Percentiles rank a stretch among this genome's conserved stretches.
These are phyloP conservation scores for Squalus acanthias DNA, from an alignment of 2,797 vertebrate genomes.

Conservation along the genomic window DNA sequence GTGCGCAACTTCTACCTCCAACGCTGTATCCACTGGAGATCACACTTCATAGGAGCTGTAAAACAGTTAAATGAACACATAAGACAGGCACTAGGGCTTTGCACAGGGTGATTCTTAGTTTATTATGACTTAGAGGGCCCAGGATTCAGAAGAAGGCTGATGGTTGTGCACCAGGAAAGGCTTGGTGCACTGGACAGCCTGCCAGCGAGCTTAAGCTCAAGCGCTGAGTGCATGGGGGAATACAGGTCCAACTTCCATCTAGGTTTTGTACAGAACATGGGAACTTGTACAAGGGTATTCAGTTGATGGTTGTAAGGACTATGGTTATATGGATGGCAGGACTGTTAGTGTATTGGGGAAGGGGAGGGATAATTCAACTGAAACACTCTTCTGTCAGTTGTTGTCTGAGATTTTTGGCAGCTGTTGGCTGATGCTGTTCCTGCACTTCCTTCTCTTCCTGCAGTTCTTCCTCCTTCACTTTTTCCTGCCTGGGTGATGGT, in stretches of 20 bases:
- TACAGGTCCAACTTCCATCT: too few species aligned
- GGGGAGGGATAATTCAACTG: neutral
- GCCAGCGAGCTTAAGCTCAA: neutral
- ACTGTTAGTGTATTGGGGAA: neutral
- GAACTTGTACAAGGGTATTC: neutral
- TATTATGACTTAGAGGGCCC: neutral
- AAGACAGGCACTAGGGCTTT: neutral
- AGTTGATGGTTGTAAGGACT: neutral
- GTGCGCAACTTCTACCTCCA: neutral
- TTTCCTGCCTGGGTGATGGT: neutral
- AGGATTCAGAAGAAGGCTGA: neutral
- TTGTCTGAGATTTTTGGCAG: neutral
- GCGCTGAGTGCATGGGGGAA: too few species aligned
- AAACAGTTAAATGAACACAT: neutral
- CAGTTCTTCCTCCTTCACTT: neutral
- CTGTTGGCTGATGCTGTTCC: neutral
- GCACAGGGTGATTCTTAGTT: neutral
- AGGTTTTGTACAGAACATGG: neutral
- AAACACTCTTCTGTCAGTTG: neutral
- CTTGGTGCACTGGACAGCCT: neutral
- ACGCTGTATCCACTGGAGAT: neutral
- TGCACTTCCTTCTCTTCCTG: neutral
- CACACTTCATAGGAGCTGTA: neutral
- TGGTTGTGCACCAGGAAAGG: neutral
- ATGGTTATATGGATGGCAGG: neutral